Evolutionary conservation across 2,797 vertebrate genomes (phyloP), one percentile per base, ranked within the genome.

Genomic region (Cygnus olor): DNA sequence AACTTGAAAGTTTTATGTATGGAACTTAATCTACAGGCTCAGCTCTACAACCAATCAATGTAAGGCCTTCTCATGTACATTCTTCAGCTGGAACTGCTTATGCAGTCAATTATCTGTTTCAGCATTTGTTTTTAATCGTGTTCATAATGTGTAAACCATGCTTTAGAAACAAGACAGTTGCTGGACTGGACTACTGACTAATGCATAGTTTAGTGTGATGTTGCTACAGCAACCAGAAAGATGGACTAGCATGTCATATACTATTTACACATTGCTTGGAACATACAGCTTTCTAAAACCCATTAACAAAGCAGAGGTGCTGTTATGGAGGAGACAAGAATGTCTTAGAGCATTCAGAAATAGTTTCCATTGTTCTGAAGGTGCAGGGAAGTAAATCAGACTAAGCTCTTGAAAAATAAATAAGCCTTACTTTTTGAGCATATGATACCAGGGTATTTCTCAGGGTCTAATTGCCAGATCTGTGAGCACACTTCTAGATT

Each of bases 171-270:
- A 84, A 70, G 63, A 68, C 45, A 83, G 69, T 79, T 73, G 11
- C 66, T 91, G 66, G 73, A 54, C 40, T 66, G 71, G 89, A 91
- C 73, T 69, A 79, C 56, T 72, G 65, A 93, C 54, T 91, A 95
- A 91, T 66, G 25, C 3, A 6, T 40, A 66, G 63, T 83, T 94
- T 69, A 86, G 58, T 36, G 44, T 81, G 73, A 86, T 45, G 87
- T 96, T 96, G 91, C 91, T 83, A 88, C 58, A 92, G 94, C 80
- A 96, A 93, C 91, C 60, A 58, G 66, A 65, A 88, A 83, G 83
- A 88, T 74, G 72, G 74, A 95, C 88, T 76, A 86, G 34, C n/a
- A 34, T 85, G 76, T 66, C 45, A 76, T 78, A 45, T 87, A 94
- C 78, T 66, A 94, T 88, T 94, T 91, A 80, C 70, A 85, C 30